phyloP scores from a whole-genome alignment of 1,140 invertebrate species.

The Drosophila sp. region DNA sequence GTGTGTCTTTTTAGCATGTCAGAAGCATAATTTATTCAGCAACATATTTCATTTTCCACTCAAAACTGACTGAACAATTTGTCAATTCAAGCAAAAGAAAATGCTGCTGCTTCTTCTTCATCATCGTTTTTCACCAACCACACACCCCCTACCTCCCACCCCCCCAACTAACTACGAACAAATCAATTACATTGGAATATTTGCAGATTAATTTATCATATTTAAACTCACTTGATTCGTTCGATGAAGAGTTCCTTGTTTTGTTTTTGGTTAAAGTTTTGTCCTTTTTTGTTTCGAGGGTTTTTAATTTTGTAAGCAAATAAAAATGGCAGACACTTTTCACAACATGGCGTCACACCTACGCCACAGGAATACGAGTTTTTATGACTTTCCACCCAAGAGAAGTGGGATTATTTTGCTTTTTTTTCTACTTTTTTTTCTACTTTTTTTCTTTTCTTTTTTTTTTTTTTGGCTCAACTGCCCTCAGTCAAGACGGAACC shows the following conservation, averaged over 20 bases:
- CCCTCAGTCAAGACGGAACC: slow-evolving; percentile 66
- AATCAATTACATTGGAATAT: slow-evolving; percentile 1
- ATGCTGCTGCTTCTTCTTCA: slow-evolving; percentile 2
- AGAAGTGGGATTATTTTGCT: neutral
- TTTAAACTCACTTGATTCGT: neutral
- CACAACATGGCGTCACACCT: slow-evolving; percentile 80
- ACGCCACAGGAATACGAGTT: slow-evolving; percentile 45
- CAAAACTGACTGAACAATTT: slow-evolving; percentile 28
- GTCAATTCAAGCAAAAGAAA: slow-evolving; percentile 11
- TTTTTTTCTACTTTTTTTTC: neutral
- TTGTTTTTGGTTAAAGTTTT: slow-evolving; percentile 21
- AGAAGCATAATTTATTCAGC: slow-evolving; percentile 37
- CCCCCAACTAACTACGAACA: neutral
- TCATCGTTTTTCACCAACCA: neutral
- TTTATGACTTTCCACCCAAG: slow-evolving; percentile 2
- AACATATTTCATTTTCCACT: slow-evolving; percentile 19
- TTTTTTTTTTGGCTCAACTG: slow-evolving; percentile 10
- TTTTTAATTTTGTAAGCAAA: slow-evolving; percentile 44
- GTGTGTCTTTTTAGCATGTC: neutral
- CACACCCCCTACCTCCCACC: neutral
- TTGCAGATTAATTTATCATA: slow-evolving; percentile 4
- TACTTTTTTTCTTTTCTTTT: neutral
- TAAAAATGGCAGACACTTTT: slow-evolving; percentile 71
- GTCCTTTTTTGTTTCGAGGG: slow-evolving; percentile 29
- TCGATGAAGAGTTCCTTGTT: neutral